Base-by-base conservation (phyloP, 64 coral and sea anemone species). In the Stylophora pistillata region DNA sequence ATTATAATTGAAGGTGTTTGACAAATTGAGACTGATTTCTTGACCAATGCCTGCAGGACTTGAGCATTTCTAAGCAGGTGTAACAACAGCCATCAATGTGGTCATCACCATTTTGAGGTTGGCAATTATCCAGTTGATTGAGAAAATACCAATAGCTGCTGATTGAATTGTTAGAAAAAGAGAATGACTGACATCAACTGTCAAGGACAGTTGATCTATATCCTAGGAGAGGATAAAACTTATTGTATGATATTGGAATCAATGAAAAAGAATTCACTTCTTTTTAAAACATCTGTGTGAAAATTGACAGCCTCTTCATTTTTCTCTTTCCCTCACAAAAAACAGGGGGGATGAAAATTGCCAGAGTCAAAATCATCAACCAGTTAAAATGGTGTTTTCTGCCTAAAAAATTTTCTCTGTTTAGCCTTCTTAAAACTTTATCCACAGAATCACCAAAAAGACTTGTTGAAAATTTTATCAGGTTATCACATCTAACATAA, bases 11-110 rank as follows among this genome's bases (percentile, higher is more conserved):
- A 41, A 37, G 59, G 37, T 84, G 34, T 15, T 37, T 84, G 33
- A n/a, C 80, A 53, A 66, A 81, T 54, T 68, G 30, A 26, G 64
- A 84, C 4, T 69, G 61, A 28, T 58, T 84, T 84, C 61, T 53
- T 69, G 62, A 84, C 60, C 80, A 84, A 54, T 70, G 31, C 9
- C 26, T n/a, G 30, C 20, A 14, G 34, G 21, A 30, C 18, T 21
- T 18, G 0, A 81, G 30, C 21, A 27, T 69, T 68, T 12, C 10
- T 34, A 47, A 27, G 61, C 60, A 84, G 61, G 61, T 70, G 34
- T 27, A 69, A 79, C 6, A 65, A 69, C 23, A n/a, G 20, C 11
- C 64, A 68, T 64, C 12, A 25, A 25, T 21, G 64, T 25, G 20
- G 21, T 68, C 10, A 25, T 68, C 64, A 68, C 26, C 64, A 74